Base-by-base conservation (phyloP, 2,888 invertebrate species). In the Lasioglossum vierecki region DNA sequence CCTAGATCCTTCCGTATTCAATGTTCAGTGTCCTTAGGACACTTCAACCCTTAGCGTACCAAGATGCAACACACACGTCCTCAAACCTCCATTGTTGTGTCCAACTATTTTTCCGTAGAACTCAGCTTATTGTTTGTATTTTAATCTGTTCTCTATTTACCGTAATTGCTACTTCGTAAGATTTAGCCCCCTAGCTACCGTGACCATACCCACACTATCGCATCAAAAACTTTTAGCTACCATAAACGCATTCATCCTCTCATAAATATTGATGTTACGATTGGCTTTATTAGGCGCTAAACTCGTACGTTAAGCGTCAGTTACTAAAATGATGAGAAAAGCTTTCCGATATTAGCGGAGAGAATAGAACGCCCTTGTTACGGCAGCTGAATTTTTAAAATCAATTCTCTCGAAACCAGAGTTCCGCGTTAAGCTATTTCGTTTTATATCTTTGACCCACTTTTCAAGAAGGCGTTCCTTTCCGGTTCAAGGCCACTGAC, bases 401-500 rank as follows among this genome's bases (percentile, higher is more conserved):
- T 63, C 63, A 70, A 70, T 70, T 70, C 35, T 63, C 63, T 63
- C 30, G 30, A 2, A 63, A 30, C 70, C 4, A 26, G 0, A 35
- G 35, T 57, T 35, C 70, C 22, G n/a, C 49, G 76, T 49, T 73
- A 46, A 53, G 35, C 13, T 15, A 30, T 63, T 30, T 63, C 18
- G 63, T 63, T 63, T 63, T 73, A 49, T 9, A 46, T 72, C 26
- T 46, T 72, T 46, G 30, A 46, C 30, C 44, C 44, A 18, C 3
- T 63, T 63, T 63, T 30, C 53, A 41, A 9, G 53, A 22, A 30
- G 30, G 4, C 22, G 53, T 49, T 57, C 76, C 15, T 53, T 46
- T 26, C 68, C 68, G 68, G 68, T 68, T 68, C 68, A 68, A 39
- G 39, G 68, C 22, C 68, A 68, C 68, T 39, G 35, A 22, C 39